phyloP scores from a whole-genome alignment of 2,113 vertebrate species.

The Danionella cerebrum region DNA sequence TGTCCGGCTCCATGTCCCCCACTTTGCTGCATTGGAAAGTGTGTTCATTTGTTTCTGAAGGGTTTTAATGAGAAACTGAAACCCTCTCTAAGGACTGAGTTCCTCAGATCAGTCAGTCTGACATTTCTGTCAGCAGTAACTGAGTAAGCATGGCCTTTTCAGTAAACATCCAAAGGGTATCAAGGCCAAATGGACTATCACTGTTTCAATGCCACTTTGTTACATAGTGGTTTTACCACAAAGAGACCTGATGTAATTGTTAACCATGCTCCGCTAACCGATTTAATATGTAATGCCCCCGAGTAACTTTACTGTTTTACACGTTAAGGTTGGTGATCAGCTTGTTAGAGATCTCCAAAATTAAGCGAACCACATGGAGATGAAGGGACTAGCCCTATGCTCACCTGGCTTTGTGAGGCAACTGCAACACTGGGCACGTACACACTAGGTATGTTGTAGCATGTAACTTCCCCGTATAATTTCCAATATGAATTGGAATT shows the following conservation, averaged over 20 bases:
- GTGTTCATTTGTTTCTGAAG: neutral
- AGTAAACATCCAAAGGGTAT: neutral
- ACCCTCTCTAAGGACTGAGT: neutral
- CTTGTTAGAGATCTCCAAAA: too few relatives aligned
- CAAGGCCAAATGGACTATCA: neutral
- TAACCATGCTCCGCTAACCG: neutral
- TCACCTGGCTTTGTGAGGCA: too few relatives aligned
- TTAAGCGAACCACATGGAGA: too few relatives aligned
- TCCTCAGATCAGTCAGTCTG: neutral
- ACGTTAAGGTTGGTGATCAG: too few relatives aligned
- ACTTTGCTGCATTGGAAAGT: slow-evolving; percentile 19
- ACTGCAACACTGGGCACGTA: too few relatives aligned
- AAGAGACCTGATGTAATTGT: neutral
- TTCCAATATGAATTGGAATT: too few relatives aligned
- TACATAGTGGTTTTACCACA: too few relatives aligned
- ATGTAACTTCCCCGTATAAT: too few relatives aligned
- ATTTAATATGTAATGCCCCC: neutral
- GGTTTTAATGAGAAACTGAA: slow-evolving; percentile 6
- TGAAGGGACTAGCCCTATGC: too few relatives aligned
- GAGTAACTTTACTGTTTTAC: too few relatives aligned
- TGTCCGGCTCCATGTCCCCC: slow-evolving; percentile 35
- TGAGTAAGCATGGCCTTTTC: neutral
- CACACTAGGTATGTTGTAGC: too few relatives aligned
- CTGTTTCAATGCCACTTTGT: neutral
- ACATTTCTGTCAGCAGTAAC: neutral